phyloP scores from a whole-genome alignment of 2,113 vertebrate genomes.

The Pleuronectes platessa region DNA sequence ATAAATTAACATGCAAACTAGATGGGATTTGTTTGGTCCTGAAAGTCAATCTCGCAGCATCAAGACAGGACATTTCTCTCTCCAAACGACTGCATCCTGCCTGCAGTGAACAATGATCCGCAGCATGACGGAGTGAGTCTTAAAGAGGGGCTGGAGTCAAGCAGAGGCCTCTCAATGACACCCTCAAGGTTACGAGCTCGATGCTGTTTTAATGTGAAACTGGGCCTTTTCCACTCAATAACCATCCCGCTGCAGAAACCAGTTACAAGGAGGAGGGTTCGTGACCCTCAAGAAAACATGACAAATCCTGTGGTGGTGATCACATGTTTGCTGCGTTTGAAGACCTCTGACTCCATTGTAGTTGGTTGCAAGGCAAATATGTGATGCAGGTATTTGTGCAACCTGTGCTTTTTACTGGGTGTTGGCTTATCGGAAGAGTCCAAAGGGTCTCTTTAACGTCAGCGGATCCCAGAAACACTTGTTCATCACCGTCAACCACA shows the following conservation, averaged over 20 bases:
- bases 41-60: slow-evolving; percentile 67
- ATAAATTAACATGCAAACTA: slow-evolving; percentile 84
- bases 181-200: slow-evolving; percentile 72
- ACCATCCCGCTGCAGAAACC: slow-evolving; percentile 12
- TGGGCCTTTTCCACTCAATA: slow-evolving; percentile 45
- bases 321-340: neutral
- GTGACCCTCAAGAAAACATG: slow-evolving; percentile 1
- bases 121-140: slow-evolving; percentile 72
- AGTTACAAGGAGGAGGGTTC: slow-evolving; percentile 3
- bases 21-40: slow-evolving; percentile 68
- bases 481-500: slow-evolving; percentile 47
- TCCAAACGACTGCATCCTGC: slow-evolving; percentile 49
- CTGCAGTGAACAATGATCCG: slow-evolving; percentile 63
- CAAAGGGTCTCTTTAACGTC: slow-evolving; percentile 27
- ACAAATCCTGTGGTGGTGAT: slow-evolving; percentile 13
- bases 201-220: slow-evolving; percentile 64
- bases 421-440: slow-evolving; percentile 9
- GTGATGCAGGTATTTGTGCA: neutral
- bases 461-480: slow-evolving; percentile 18
- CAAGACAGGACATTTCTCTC: slow-evolving; percentile 68
- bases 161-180: slow-evolving; percentile 74
- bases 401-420: slow-evolving; percentile 13
- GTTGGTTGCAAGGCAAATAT: neutral
- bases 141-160: slow-evolving; percentile 69
- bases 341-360: neutral